These are phyloP conservation scores for Azorinus chamasolen DNA, from an alignment of 2,888 invertebrate genomes.

Conservation along the genomic window DNA sequence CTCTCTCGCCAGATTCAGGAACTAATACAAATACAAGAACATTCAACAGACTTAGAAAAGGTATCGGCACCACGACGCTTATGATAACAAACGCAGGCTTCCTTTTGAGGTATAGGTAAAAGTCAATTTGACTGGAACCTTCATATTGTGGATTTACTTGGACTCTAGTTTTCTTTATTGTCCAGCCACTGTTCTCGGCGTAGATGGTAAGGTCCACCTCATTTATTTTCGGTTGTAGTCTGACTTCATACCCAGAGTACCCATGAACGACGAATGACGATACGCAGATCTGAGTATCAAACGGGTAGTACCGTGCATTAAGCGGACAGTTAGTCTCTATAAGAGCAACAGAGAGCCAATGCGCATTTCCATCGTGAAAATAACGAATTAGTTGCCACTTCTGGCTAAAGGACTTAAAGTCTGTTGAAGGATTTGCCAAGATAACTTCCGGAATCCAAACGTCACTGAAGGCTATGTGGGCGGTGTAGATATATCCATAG, in stretches of 20 bases:
- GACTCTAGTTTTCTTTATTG: not conserved
- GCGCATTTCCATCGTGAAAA: conserved; percentile 37
- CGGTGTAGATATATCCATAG: conserved; percentile 19
- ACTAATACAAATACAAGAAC: no score
- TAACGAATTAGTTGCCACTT: conserved; percentile 48
- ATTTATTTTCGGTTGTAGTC: conserved; percentile 12
- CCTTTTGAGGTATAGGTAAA: no score
- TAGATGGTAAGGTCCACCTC: not conserved
- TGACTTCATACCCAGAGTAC: conserved; percentile 17
- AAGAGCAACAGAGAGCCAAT: conserved; percentile 42
- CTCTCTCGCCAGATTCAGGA: no score
- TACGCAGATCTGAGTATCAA: conserved; percentile 55
- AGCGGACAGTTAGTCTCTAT: conserved; percentile 53
- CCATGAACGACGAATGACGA: conserved; percentile 42
- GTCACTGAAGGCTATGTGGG: conserved; percentile 19
- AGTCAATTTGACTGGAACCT: no score
- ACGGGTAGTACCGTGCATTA: conserved; percentile 56
- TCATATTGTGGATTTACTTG: not conserved
- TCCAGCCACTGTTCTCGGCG: conserved; percentile 3
- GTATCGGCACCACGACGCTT: no score
- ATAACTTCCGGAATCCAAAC: conserved; percentile 63
- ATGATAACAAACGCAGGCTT: no score
- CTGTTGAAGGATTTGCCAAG: conserved; percentile 53
- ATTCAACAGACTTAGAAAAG: no score
- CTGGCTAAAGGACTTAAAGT: conserved; percentile 45